Base-by-base conservation (phyloP, 1,140 invertebrate genomes). In the Sinella curviseta region DNA sequence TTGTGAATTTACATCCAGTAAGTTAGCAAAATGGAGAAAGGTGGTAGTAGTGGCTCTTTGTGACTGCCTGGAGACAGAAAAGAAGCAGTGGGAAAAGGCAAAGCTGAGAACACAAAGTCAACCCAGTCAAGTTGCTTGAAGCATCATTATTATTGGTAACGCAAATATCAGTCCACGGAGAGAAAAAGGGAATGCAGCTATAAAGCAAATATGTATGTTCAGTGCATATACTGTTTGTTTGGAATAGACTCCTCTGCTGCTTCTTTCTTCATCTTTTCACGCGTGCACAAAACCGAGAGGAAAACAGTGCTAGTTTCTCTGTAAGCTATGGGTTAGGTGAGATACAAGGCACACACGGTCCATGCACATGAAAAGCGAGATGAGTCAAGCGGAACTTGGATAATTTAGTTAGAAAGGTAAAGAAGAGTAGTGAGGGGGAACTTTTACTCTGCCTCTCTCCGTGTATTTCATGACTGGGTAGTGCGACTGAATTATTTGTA, bases 341-440 rank as follows among this genome's bases (percentile, higher is more conserved):
- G 65, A 70, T 70, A 33, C 26, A 33, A 70, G 65, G 14, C 65
- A 33, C 31, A 70, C 65, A 70, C 31, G 65, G 26, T 31, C 65
- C 26, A 33, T 70, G 65, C 31, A 70, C 65, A 70, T 33, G 31
- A 70, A 70, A 70, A 70, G 28, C 31, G 31, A 70, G 65, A 70
- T 70, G 65, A 70, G 65, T 70, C 65, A 70, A 70, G 65, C 65
- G 65, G 65, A 70, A 70, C 65, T 70, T 30, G 57, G 57, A 60
- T 77, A 77, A 77, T 77, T 77, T 77, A 60, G 76, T 77, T 77
- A 77, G 34, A 77, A 67, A 77, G 76, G 55, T 67, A 65, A 39
- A 77, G 35, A 76, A 70, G 65, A 70, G 31, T 8, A 33, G 35
- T n/a, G 60, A 36, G 33, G 54, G n/a, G 76, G 57, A 57, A 60